Conservation (phyloP, 2,888 invertebrate species). For the Vesta saturnalis region DNA sequence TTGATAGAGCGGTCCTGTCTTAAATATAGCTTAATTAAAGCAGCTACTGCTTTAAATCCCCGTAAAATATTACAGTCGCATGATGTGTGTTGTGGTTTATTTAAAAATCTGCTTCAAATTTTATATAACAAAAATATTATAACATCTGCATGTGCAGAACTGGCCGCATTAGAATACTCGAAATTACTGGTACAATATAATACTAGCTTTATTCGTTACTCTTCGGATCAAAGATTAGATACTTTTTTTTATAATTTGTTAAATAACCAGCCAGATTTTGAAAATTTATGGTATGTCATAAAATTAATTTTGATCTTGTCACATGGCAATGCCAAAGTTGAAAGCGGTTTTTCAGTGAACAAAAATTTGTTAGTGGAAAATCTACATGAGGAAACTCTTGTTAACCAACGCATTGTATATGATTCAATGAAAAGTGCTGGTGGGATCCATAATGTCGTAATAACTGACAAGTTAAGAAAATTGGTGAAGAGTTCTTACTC, state of each 20-base stretch:
- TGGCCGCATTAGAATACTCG: neutral
- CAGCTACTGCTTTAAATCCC: constrained; percentile 8
- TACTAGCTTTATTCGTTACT: neutral
- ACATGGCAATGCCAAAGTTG: constrained; percentile 13
- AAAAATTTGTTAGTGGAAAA: constrained; percentile 10
- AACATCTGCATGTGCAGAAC: neutral
- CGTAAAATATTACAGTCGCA: too few species aligned
- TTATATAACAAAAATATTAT: too few species aligned
- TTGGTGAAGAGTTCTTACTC: neutral
- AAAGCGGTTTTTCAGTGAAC: constrained; percentile 13
- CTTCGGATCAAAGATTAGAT: neutral
- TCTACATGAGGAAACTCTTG: constrained; percentile 3
- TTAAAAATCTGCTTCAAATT: too few species aligned
- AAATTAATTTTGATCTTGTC: constrained; percentile 7
- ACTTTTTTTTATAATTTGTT: neutral
- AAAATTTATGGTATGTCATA: neutral
- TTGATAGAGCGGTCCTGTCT: constrained; percentile 1
- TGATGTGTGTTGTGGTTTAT: neutral
- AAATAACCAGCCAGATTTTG: neutral
- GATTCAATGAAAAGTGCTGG: neutral
- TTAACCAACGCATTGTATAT: neutral
- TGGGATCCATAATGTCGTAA: neutral
- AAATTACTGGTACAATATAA: neutral
- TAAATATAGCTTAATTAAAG: neutral
- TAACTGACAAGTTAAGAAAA: neutral